These are phyloP conservation scores for Nephrotoma guestfalica DNA, from an alignment of 2,888 invertebrate genomes.

Conservation along the genomic window DNA sequence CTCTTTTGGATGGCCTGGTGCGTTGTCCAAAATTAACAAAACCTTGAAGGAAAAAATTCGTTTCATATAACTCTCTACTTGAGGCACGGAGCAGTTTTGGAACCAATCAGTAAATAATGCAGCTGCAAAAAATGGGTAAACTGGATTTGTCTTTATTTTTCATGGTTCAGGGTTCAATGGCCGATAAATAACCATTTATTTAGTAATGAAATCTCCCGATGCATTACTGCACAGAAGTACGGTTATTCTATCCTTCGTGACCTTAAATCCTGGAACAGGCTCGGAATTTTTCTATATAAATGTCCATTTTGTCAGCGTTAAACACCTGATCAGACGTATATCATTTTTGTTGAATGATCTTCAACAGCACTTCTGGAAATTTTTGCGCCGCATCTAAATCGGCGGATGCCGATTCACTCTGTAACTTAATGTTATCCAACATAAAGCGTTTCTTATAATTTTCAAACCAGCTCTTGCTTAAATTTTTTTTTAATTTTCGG, in stretches of 20 bases:
- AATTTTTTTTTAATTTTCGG: no score
- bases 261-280: background rate
- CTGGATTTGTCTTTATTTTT: no score
- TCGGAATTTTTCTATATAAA: background rate
- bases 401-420: conserved; percentile 13
- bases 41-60: no score
- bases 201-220: background rate
- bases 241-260: no score
- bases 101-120: no score
- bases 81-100: no score
- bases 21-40: no score
- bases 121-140: no score
- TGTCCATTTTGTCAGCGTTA: background rate
- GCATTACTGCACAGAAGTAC: no score
- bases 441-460: conserved; percentile 12
- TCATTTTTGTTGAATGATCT: conserved; percentile 9
- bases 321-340: background rate
- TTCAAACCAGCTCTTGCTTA: conserved; percentile 15
- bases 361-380: conserved; percentile 8
- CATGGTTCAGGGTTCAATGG: background rate
- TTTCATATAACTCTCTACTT: no score
- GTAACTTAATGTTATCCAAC: conserved; percentile 12
- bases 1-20: no score
- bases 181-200: background rate
- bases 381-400: conserved; percentile 11